Conservation (phyloP, 2,888 invertebrate species). For the Diachrysia chrysitis region DNA sequence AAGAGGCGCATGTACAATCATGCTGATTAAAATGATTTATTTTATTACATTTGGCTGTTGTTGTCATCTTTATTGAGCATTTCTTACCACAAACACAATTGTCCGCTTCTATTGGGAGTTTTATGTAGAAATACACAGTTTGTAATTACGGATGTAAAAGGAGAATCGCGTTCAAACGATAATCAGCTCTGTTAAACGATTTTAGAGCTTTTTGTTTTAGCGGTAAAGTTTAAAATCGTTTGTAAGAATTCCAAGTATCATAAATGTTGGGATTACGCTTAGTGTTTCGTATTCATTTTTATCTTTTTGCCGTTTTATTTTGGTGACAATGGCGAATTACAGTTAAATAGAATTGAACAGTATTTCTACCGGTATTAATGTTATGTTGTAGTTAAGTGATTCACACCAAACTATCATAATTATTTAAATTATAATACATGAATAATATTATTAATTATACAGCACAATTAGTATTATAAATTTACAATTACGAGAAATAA, state of each 20-base stretch:
- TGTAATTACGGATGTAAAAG: conserved; percentile 5
- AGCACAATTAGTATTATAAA: no score
- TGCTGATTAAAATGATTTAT: neutral
- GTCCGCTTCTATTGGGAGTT: neutral
- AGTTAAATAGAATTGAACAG: no score
- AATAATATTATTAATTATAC: no score
- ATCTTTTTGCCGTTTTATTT: conserved; percentile 8
- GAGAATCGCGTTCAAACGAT: neutral
- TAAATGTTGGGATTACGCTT: neutral
- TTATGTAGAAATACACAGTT: conserved; percentile 1
- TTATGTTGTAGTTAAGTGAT: no score
- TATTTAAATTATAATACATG: no score
- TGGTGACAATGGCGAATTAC: neutral
- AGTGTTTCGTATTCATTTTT: neutral
- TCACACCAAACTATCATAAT: no score
- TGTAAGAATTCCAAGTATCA: neutral
- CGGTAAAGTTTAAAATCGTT: neutral
- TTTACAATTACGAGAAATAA: no score
- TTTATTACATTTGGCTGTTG: neutral
- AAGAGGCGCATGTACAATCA: neutral
- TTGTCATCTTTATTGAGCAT: neutral
- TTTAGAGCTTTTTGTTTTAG: neutral
- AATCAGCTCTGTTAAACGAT: neutral
- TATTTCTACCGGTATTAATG: no score
- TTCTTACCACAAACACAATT: neutral